Evolutionary conservation across 2,888 invertebrate species (phyloP), one percentile per base, ranked within the genome.

Genomic region (Charanyca ferruginea): DNA sequence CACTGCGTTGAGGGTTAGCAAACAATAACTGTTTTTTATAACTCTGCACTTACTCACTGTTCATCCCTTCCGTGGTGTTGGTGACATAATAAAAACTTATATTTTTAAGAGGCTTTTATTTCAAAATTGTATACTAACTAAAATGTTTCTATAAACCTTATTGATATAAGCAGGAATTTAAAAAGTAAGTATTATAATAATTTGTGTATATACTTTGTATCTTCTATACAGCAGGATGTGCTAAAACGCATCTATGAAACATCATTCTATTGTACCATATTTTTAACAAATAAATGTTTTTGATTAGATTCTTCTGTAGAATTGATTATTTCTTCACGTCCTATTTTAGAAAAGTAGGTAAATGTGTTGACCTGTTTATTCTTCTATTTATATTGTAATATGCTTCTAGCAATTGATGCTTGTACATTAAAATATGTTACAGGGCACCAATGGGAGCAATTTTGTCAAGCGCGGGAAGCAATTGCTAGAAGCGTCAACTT

Each of bases 371-470:
- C 3, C 35, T 9, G 0, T 23, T 5, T 52, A 2, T 35, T 3
- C 5, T 54, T 35, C 18, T 7, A 38, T 38, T 16, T 23, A 7
- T n/a, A 54, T 6, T 23, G 23, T 18, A n/a, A n/a, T 13, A 7
- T 2, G 22, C 3, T 22, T 55, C 13, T 20, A 16, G 16, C 11
- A 11, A 38, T 52, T 54, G 5, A 48, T 49, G 0, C 16, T 25
- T 35, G 28, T 57, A 35, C 22, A 13, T 25, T 59, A 13, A 18
- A 38, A 45, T 72, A 35, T 35, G 63, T 87, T 85, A 5, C 86
- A 94, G 93, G 90, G 1, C 80, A 77, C 25, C 85, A 90, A 13
- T 95, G 93, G 91, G 93, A 93, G 18, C 92, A 94, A 59, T 95
- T 90, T 73, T 90, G 90, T 64, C 91, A 91, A 74, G 89, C 91